Percentiles rank a stretch among this genome's conserved stretches.
Conservation (phyloP, 2,888 invertebrate genomes). For the Sussaba pulchella region DNA sequence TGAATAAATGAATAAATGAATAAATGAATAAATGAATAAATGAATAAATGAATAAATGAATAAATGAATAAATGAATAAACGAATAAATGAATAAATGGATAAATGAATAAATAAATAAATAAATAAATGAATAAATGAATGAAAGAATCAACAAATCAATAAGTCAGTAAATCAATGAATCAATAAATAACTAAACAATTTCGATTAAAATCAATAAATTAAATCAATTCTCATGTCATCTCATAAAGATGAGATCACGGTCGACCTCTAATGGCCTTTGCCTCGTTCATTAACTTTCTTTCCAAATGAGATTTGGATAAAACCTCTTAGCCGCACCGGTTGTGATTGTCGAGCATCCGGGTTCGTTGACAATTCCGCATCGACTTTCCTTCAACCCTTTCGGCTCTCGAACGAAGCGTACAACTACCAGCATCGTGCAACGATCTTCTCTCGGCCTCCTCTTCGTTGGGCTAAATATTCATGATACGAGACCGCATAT, state of each 20-base stretch:
- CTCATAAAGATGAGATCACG: neutral
- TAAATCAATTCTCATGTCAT: no score
- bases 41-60: no score
- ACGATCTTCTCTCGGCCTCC: constrained; percentile 52
- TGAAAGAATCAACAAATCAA: no score
- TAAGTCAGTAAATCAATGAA: no score
- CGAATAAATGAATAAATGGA: no score
- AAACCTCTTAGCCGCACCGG: constrained; percentile 38
- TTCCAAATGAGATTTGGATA: constrained; percentile 34
- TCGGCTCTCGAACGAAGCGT: constrained; percentile 4
- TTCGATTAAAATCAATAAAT: no score
- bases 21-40: no score
- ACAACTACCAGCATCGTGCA: constrained; percentile 4
- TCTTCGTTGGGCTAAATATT: constrained; percentile 75
- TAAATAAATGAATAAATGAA: no score
- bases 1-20: no score
- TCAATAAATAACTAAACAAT: no score
- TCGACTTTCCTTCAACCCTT: constrained; percentile 19
- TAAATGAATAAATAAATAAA: no score
- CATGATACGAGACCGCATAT: constrained; percentile 77
- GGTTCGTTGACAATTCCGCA: constrained; percentile 19
- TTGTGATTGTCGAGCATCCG: constrained; percentile 45
- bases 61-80: no score
- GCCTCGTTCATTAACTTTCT: constrained; percentile 25
- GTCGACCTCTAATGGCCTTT: neutral